Percentiles rank a stretch among this genome's conserved stretches.
Conservation (phyloP, 2,113 vertebrate species). For the Excalfactoria chinensis region DNA sequence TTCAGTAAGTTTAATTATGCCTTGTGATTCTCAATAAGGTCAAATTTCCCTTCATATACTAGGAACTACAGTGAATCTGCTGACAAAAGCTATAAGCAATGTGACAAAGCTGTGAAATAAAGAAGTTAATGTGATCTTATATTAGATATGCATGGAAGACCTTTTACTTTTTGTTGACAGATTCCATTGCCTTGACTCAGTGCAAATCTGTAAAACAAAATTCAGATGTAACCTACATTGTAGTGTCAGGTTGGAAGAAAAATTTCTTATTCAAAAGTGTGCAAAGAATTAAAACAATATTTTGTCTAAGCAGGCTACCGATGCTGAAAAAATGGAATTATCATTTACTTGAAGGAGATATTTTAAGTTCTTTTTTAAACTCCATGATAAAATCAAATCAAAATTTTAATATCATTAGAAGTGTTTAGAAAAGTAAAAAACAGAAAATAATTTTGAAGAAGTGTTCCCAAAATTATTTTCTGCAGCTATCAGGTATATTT, state of each 20-base stretch:
- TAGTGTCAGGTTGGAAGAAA: not conserved
- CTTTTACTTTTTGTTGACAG: constrained; percentile 1
- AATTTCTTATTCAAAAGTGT: constrained; percentile 17
- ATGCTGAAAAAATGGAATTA: constrained; percentile 48
- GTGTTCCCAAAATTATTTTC: not conserved
- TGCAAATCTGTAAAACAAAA: not conserved
- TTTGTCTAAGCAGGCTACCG: not conserved
- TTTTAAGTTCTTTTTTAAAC: constrained; percentile 7
- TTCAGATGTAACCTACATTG: constrained; percentile 20
- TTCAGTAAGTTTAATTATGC: constrained; percentile 51
- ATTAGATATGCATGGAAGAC: not conserved
- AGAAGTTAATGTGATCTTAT: not conserved
- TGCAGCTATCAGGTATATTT: not conserved
- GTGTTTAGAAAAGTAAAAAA: not conserved
- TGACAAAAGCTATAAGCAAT: constrained; percentile 17
- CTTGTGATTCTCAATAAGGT: constrained; percentile 13
- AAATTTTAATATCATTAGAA: not conserved
- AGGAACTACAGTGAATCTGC: constrained; percentile 27
- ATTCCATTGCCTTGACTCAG: constrained; percentile 31
- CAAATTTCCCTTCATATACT: constrained; percentile 29
- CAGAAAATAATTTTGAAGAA: not conserved
- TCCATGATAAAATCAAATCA: not conserved
- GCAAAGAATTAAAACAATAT: constrained; percentile 18
- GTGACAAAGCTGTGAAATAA: constrained; percentile 29
- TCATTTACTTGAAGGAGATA: not conserved